Evolutionary conservation across 92 coral and sea anemone species (phyloP), one percentile per base, ranked within the genome.

Genomic region (Epizoanthus stellaris): DNA sequence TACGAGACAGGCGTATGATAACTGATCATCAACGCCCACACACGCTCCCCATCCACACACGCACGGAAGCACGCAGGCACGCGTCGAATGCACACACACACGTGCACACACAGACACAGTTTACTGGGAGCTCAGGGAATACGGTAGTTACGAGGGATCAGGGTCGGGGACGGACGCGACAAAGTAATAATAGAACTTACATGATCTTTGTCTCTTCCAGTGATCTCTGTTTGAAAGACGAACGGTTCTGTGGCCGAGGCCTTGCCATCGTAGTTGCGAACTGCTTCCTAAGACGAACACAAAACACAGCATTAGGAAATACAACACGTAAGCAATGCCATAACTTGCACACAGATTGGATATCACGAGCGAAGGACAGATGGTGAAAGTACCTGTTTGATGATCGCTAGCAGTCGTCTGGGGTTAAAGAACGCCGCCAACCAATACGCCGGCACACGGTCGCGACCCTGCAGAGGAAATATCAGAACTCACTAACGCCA

Each of bases 181-280:
- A 73, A 19, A 13, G 45, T n/a, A 20, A 71, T 57, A 9, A 81
- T 5, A 10, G 12, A 54, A 82, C 99, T 91, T 87, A 96, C 99
- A 73, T 96, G 99, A 67, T 96, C 99, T 70, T 96, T 96, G 84
- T 96, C 99, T 59, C 99, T 91, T 79, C 99, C 99, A 3, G 99
- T 96, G 92, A 96, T 94, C 74, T 96, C 99, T 57, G 98, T 96
- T 85, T 94, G 99, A 88, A 94, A 96, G 20, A 94, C 96, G 74
- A 95, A 96, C 52, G 98, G 91, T 61, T 96, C 99, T 38, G 91
- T 89, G 30, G 88, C 91, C 7, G 99, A 85, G 21, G 91, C 42
- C 64, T 92, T 93, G 42, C 95, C 94, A 49, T 96, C 99, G 20
- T 73, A 85, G 80, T 89, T 93, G 17, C 99, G 94, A 45, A 94